phyloP scores from a whole-genome alignment of 2,113 vertebrate genomes.

The Mustela lutreola region DNA sequence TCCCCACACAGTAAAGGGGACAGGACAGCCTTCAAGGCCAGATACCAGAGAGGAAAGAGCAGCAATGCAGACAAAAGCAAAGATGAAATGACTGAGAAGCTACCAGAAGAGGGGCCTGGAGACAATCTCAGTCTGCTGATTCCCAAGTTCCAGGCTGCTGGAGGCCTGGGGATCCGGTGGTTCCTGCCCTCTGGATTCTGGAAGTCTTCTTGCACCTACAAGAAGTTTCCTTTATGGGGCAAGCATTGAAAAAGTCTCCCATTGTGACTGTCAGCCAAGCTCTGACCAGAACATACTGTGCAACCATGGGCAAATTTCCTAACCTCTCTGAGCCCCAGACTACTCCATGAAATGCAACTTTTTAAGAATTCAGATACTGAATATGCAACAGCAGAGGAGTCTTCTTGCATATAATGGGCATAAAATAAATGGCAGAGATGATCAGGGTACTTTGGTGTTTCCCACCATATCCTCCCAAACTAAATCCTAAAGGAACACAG shows the following conservation, averaged over 20 bases:
- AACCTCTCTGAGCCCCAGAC: neutral
- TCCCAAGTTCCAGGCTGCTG: neutral
- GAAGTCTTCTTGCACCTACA: neutral
- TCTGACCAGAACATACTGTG: neutral
- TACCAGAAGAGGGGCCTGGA: too few species aligned
- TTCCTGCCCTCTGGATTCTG: neutral
- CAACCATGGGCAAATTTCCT: neutral
- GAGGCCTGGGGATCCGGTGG: neutral
- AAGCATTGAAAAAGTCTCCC: neutral
- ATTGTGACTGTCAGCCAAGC: neutral
- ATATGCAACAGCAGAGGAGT: neutral
- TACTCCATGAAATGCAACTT: neutral
- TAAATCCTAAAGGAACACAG: neutral
- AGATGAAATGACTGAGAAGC: neutral
- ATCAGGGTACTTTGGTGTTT: neutral
- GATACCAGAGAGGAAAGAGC: neutral
- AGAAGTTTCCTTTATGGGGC: too few species aligned
- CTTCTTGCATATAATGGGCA: rapidly evolving
- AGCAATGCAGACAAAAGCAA: neutral
- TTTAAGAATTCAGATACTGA: neutral
- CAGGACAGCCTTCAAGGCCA: neutral
- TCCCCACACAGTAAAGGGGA: rapidly evolving
- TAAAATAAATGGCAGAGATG: neutral
- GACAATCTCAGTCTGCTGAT: neutral
- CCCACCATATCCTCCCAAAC: neutral